These are phyloP conservation scores for Archips xylosteana DNA, from an alignment of 2,888 invertebrate species.

Conservation along the genomic window DNA sequence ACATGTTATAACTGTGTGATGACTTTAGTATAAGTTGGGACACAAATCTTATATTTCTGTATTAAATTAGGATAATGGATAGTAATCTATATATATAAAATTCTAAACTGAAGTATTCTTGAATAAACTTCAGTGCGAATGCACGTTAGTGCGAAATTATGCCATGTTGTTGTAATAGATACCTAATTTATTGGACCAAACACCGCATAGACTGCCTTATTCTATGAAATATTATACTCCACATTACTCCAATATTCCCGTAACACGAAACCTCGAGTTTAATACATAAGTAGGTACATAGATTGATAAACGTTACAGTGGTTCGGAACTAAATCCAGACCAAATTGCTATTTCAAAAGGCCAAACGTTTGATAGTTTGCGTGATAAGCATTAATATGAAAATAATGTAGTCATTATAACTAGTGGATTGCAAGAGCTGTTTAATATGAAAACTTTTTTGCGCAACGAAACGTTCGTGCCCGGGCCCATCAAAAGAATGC, in stretches of 20 bases:
- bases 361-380: conserved; percentile 29
- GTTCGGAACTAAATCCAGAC: background rate
- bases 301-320: background rate
- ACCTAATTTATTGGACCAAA: background rate
- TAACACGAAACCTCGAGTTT: background rate
- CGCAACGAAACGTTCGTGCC: conserved; percentile 27
- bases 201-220: background rate
- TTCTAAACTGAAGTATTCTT: too few relatives aligned
- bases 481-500: conserved; percentile 15
- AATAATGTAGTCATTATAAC: conserved; percentile 34
- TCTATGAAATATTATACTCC: background rate
- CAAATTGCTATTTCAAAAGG: conserved; percentile 18
- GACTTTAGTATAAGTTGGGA: too few relatives aligned
- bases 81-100: too few relatives aligned
- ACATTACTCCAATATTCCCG: background rate
- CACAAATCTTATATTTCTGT: too few relatives aligned
- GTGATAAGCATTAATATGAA: conserved; percentile 37
- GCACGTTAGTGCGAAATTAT: too few relatives aligned
- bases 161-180: background rate
- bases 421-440: conserved; percentile 31
- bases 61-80: too few relatives aligned
- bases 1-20: too few relatives aligned
- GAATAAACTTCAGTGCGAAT: too few relatives aligned
- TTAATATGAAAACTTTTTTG: conserved; percentile 38
- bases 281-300: background rate